These are phyloP conservation scores for Eulithis testata DNA, from an alignment of 2,888 invertebrate genomes.

Conservation along the genomic window DNA sequence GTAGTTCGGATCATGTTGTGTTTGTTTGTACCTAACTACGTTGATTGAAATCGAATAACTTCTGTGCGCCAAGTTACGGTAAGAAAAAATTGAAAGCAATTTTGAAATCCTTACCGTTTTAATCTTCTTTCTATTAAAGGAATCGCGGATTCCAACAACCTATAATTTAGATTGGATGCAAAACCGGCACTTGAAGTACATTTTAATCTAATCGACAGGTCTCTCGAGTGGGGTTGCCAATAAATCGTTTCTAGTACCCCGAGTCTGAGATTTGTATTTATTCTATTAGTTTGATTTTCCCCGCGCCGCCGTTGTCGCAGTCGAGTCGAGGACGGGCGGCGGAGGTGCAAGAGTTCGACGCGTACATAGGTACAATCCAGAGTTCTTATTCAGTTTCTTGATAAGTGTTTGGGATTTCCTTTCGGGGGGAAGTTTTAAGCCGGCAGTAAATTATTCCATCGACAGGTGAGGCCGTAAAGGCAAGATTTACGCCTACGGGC, in stretches of 20 bases:
- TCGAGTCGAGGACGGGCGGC: slow-evolving; percentile 54
- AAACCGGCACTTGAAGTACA: slow-evolving; percentile 30
- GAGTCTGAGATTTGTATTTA: slow-evolving; percentile 63
- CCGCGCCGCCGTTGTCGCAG: slow-evolving; percentile 44
- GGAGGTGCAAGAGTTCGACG: slow-evolving; percentile 43
- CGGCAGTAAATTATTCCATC: slow-evolving; percentile 83
- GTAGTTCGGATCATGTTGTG: not conserved
- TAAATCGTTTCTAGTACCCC: slow-evolving; percentile 41
- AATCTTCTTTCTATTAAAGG: slow-evolving; percentile 23
- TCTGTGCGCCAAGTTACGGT: not conserved
- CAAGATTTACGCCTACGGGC: slow-evolving; percentile 81
- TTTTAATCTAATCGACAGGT: slow-evolving; percentile 40
- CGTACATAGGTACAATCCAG: slow-evolving; percentile 59
- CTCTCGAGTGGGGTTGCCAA: slow-evolving; percentile 39
- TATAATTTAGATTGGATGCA: slow-evolving; percentile 31
- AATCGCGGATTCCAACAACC: slow-evolving; percentile 17
- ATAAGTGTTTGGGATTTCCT: slow-evolving; percentile 82
- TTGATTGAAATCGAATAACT: not conserved
- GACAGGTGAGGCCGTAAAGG: slow-evolving; percentile 84
- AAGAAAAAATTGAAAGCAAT: slow-evolving; percentile 7
- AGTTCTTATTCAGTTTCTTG: slow-evolving; percentile 82
- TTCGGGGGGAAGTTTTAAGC: slow-evolving; percentile 80
- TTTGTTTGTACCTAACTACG: not conserved
- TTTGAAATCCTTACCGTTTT: slow-evolving; percentile 6
- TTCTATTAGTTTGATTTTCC: slow-evolving; percentile 70